Conservation (phyloP, 2,888 invertebrate species). For the Polia nebulosa region DNA sequence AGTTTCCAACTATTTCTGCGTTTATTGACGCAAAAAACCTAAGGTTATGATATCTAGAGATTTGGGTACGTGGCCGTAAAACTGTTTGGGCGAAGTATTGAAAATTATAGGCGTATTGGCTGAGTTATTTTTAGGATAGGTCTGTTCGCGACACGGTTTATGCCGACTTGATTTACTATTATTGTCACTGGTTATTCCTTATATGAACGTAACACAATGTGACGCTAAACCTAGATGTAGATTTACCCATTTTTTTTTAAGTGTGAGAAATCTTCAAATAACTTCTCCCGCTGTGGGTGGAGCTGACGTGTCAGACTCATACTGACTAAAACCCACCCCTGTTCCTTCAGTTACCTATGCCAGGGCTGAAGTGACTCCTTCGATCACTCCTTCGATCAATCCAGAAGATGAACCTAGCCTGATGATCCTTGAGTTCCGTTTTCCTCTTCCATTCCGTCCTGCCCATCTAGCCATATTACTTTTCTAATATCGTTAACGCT, state of each 20-base stretch:
- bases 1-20: conserved; percentile 61
- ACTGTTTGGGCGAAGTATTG: conserved; percentile 45
- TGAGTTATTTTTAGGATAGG: conserved; percentile 24
- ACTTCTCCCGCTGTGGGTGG: no score
- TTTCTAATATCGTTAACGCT: no score
- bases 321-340: no score
- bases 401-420: no score
- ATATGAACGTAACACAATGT: background rate
- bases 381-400: no score
- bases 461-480: no score
- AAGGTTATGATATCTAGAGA: conserved; percentile 47
- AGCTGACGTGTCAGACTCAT: no score
- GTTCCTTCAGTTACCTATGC: no score
- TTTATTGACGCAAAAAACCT: conserved; percentile 64
- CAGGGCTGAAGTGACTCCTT: no score
- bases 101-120: conserved; percentile 47
- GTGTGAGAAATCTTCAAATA: background rate
- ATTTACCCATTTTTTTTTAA: background rate
- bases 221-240: background rate
- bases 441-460: no score
- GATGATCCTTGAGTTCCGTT: no score
- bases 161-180: conserved; percentile 25
- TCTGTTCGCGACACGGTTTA: conserved; percentile 17
- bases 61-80: conserved; percentile 53
- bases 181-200: conserved; percentile 3